Conservation (phyloP, 2,888 invertebrate genomes). For the Epinotia nisella region DNA sequence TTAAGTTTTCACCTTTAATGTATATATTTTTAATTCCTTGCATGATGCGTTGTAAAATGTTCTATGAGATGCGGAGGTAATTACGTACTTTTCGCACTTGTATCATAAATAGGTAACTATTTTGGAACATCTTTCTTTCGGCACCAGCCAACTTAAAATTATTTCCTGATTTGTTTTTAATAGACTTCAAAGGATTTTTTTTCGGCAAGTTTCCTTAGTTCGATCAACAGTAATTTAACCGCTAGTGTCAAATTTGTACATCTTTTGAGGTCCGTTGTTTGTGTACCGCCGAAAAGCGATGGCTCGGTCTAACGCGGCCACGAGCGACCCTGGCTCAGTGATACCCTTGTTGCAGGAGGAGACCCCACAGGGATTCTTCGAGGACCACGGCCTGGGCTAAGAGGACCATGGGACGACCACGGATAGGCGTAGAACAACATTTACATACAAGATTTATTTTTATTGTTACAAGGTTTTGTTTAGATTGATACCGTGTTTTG, state of each 20-base stretch:
- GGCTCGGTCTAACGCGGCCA: constrained; percentile 78
- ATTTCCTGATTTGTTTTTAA: not conserved
- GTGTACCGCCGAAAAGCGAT: constrained; percentile 72
- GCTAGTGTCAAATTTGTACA: not conserved
- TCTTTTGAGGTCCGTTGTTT: constrained; percentile 3
- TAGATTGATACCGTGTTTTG: too few species aligned
- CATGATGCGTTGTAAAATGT: too few species aligned
- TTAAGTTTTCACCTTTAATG: too few species aligned
- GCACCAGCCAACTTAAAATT: too few species aligned
- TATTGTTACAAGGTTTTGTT: too few species aligned
- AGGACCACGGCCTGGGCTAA: constrained; percentile 98
- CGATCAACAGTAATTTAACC: not conserved
- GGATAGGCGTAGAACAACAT: constrained; percentile 20
- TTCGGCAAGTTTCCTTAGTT: not conserved
- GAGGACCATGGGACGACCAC: not conserved
- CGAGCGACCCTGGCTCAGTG: constrained; percentile 83
- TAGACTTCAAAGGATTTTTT: not conserved
- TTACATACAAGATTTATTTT: not conserved
- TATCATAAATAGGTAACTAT: too few species aligned
- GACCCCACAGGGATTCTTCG: constrained; percentile 99
- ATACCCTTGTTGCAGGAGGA: constrained; percentile 95
- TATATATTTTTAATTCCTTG: too few species aligned
- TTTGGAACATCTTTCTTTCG: too few species aligned
- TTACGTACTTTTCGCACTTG: too few species aligned
- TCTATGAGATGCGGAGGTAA: too few species aligned